phyloP scores from a whole-genome alignment of 2,113 vertebrate species.

The Zosterops japonicus region DNA sequence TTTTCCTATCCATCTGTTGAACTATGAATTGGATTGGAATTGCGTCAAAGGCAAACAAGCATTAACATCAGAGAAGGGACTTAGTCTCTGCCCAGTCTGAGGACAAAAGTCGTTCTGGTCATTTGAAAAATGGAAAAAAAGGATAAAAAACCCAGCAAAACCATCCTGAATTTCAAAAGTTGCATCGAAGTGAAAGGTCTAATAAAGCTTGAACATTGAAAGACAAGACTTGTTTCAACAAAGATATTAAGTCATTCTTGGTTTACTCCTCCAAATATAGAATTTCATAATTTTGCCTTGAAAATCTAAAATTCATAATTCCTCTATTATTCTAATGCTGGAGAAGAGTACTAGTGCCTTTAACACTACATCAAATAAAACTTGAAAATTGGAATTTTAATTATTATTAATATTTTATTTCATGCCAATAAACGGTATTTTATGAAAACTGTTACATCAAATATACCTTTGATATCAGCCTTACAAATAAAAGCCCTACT shows the following conservation, averaged over 20 bases:
- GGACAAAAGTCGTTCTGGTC: not conserved
- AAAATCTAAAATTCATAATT: not conserved
- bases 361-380: not conserved
- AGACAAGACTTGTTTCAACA: not conserved
- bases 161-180: not conserved
- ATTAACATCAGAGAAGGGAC: not conserved
- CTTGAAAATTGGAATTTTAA: not conserved
- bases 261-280: not conserved
- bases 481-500: not conserved
- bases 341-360: not conserved
- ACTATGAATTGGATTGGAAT: conserved; percentile 24
- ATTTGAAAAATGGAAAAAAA: not conserved
- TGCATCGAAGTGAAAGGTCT: not conserved
- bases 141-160: not conserved
- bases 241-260: not conserved
- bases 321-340: not conserved
- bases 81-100: not conserved
- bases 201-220: not conserved
- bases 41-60: conserved; percentile 48
- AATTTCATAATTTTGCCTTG: not conserved
- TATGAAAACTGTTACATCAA: not conserved
- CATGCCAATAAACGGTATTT: not conserved
- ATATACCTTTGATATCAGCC: not conserved
- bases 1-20: conserved; percentile 33
- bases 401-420: not conserved